These are phyloP conservation scores for Gorsachius magnificus DNA, from an alignment of 2,797 vertebrate species.

Conservation along the genomic window DNA sequence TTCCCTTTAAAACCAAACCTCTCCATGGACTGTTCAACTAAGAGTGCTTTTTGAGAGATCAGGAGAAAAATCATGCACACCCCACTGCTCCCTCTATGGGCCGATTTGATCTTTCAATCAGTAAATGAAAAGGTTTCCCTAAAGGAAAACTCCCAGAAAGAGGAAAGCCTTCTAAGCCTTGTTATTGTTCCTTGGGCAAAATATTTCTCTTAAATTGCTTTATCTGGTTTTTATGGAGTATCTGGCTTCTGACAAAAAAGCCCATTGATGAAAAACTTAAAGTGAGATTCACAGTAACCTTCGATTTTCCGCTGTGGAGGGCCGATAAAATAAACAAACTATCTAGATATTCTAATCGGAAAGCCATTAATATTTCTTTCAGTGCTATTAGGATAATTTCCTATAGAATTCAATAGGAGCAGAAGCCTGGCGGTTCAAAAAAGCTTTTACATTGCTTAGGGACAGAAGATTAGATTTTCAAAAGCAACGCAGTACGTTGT, in stretches of 20 bases:
- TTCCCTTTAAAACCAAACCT: not conserved
- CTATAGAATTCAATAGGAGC: not conserved
- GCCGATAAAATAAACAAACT: not conserved
- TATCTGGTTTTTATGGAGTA: not conserved
- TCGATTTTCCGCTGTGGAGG: not conserved
- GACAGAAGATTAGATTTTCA: not conserved
- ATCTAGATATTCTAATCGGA: not conserved
- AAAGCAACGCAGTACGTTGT: rapidly evolving
- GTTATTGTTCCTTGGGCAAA: constrained; percentile 37
- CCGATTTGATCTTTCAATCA: constrained; percentile 36
- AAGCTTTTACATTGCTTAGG: not conserved
- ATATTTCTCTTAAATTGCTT: constrained; percentile 15
- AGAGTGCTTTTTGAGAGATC: not conserved
- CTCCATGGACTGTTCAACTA: not conserved
- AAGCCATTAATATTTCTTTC: constrained; percentile 33
- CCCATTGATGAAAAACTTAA: not conserved
- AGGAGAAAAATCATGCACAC: not conserved
- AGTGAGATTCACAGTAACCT: not conserved
- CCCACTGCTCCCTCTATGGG: constrained; percentile 24
- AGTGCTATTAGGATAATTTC: not conserved
- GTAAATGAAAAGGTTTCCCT: constrained; percentile 44
- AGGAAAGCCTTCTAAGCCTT: not conserved
- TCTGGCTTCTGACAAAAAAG: not conserved
- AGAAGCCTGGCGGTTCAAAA: not conserved
- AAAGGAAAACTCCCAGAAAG: constrained; percentile 38